These are phyloP conservation scores for Oceanites oceanicus DNA, from an alignment of 2,113 vertebrate genomes.

Conservation along the genomic window DNA sequence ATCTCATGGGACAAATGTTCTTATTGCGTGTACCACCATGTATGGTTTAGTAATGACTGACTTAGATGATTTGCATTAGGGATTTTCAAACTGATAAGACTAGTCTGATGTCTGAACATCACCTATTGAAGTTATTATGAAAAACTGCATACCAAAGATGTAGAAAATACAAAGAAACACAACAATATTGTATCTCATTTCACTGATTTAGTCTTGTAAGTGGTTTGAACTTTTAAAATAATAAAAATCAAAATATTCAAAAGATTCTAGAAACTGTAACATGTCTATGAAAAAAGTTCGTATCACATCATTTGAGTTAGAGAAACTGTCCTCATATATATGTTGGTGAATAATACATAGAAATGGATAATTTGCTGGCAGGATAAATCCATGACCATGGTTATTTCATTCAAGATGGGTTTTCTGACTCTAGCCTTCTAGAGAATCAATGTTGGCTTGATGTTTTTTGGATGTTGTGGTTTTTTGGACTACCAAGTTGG, in stretches of 20 bases:
- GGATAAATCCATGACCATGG: not conserved
- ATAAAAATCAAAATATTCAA: conserved; percentile 19
- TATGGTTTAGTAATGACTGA: not conserved
- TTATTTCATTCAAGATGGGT: not conserved
- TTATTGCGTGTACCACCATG: not conserved
- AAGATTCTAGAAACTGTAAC: conserved; percentile 10
- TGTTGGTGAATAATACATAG: not conserved
- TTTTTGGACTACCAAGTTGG: not conserved
- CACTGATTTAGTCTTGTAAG: not conserved
- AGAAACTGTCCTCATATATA: not conserved
- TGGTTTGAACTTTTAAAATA: not conserved
- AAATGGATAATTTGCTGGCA: not conserved
- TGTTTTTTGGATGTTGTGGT: not conserved
- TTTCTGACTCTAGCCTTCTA: not conserved
- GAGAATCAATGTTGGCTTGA: not conserved
- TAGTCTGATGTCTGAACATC: not conserved
- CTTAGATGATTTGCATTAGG: not conserved
- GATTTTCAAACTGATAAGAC: not conserved
- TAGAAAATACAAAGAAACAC: conserved; percentile 17
- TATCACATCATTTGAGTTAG: not conserved
- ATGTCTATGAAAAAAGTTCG: not conserved
- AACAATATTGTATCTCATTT: not conserved
- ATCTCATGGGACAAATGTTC: not conserved
- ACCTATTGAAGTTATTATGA: not conserved
- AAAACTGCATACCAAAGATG: not conserved